Evolutionary conservation across 2,113 vertebrate species (phyloP).

Genomic region (Chamaetylas fuelleborni): DNA sequence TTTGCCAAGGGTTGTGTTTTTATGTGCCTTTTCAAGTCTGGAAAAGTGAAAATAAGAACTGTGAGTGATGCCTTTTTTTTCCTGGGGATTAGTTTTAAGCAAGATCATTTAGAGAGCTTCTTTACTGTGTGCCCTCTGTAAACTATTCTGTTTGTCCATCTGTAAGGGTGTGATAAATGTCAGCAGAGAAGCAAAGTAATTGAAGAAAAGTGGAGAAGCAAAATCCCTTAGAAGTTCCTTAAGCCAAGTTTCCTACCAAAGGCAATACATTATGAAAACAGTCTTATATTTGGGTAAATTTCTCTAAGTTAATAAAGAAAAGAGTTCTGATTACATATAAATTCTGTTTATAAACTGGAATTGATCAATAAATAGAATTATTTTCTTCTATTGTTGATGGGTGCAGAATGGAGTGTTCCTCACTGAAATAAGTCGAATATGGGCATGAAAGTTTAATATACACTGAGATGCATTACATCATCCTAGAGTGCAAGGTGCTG

Average conservation of each 20-base stretch:
- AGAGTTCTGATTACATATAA: background rate
- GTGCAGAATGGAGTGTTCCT: background rate
- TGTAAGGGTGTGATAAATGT: background rate
- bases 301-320: background rate
- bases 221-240: background rate
- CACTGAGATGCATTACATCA: background rate
- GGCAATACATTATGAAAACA: background rate
- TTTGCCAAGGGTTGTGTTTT: background rate
- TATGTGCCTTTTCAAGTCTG: background rate
- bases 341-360: background rate
- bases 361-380: background rate
- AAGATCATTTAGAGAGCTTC: background rate
- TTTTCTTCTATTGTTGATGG: background rate
- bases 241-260: background rate
- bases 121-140: background rate
- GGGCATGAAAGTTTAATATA: background rate
- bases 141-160: background rate
- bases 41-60: background rate
- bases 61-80: fast-evolving
- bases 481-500: background rate
- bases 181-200: background rate
- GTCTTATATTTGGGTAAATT: background rate
- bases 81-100: background rate
- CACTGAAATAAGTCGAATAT: background rate
- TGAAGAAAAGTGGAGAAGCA: background rate